phyloP scores from a whole-genome alignment of 2,797 vertebrate genomes.

The Cyprinella venusta region DNA sequence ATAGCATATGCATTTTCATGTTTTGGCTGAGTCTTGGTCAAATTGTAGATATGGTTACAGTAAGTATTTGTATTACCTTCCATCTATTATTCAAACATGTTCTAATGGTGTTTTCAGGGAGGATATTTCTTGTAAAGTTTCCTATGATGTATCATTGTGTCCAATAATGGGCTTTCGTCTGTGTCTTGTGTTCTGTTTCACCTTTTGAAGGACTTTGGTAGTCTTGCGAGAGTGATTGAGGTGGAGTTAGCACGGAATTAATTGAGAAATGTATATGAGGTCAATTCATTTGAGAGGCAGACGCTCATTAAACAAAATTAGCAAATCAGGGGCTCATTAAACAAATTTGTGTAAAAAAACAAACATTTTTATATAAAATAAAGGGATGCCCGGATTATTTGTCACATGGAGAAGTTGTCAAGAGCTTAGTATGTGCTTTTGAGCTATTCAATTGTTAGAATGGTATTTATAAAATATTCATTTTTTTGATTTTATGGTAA shows the following conservation, averaged over 20 bases:
- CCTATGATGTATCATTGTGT: conserved; percentile 54
- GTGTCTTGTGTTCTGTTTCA: conserved; percentile 44
- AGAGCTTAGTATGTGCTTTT: background rate
- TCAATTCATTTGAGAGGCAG: background rate
- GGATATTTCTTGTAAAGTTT: conserved; percentile 55
- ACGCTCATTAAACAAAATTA: background rate
- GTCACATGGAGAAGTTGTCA: background rate
- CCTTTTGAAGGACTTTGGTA: conserved; percentile 28
- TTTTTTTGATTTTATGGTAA: background rate
- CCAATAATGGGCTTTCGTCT: conserved; percentile 54
- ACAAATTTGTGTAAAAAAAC: background rate
- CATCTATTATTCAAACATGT: conserved; percentile 67
- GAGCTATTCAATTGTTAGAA: background rate
- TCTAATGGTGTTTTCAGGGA: conserved; percentile 60
- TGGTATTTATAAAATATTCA: background rate
- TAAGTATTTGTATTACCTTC: conserved; percentile 60
- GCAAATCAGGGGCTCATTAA: background rate
- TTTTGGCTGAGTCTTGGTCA: conserved; percentile 32
- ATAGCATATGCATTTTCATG: conserved; percentile 33
- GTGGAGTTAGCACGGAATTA: background rate
- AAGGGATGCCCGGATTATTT: background rate
- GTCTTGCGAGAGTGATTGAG: background rate
- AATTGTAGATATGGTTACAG: conserved; percentile 56
- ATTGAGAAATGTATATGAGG: background rate
- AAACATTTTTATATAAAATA: background rate